Percentiles rank a stretch among this genome's conserved stretches.
Conservation (phyloP, 2,888 invertebrate species). For the Lacanobia oleracea region DNA sequence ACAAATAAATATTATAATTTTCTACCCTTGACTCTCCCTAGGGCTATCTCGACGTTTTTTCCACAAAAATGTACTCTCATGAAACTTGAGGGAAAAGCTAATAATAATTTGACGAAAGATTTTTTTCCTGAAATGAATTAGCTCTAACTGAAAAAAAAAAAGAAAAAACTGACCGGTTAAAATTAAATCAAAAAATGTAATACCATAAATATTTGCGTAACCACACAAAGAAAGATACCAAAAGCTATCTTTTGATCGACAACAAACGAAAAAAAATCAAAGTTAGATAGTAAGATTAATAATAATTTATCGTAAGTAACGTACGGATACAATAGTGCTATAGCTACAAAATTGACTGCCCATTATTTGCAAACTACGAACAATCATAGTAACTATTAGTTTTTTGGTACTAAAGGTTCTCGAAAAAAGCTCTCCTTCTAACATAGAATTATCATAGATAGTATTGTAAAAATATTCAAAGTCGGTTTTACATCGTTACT, state of each 20-base stretch:
- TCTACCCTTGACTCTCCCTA: not conserved
- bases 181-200: not conserved
- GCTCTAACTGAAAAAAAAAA: too few species aligned
- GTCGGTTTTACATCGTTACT: too few species aligned
- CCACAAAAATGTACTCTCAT: not conserved
- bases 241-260: constrained; percentile 31
- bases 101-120: too few species aligned
- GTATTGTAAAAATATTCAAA: too few species aligned
- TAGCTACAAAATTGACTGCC: constrained; percentile 40
- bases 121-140: too few species aligned
- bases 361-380: constrained; percentile 41
- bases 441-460: too few species aligned
- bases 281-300: constrained; percentile 24
- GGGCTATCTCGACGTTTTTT: not conserved
- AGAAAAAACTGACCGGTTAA: not conserved
- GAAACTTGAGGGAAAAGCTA: not conserved
- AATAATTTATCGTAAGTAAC: constrained; percentile 5
- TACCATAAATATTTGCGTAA: constrained; percentile 1
- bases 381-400: constrained; percentile 30
- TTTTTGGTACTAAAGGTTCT: constrained; percentile 29
- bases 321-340: constrained; percentile 36
- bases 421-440: constrained; percentile 16
- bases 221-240: not conserved
- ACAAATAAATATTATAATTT: not conserved
- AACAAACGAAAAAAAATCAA: constrained; percentile 40